Evolutionary conservation across 2,888 invertebrate species (phyloP), one percentile per base, ranked within the genome.

Genomic region (Shargacucullia verbasci): DNA sequence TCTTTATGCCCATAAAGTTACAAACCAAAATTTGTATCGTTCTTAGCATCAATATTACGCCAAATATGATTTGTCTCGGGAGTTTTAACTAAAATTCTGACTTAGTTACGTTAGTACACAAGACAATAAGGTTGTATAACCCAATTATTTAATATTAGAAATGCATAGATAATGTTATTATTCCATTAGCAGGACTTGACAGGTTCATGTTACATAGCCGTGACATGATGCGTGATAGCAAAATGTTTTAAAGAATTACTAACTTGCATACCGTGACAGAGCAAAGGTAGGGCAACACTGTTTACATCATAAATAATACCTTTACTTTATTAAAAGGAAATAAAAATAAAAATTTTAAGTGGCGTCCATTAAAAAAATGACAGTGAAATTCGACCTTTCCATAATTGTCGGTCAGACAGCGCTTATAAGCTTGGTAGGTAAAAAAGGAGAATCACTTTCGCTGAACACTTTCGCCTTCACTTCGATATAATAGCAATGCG

Each of bases 381-480:
- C 76, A 75, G 79, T 60, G 76, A 73, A 81, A 82, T 73, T 68
- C 70, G 80, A 82, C 85, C 83, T 85, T 80, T 85, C 76, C 70
- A 65, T 74, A 79, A 76, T 76, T 65, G 74, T 69, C 66, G 55
- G 74, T 54, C 48, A 56, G 50, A 29, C 41, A 25, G 31, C 31
- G 57, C 56, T 49, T 43, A 43, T 52, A 20, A 70, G 50, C 61
- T 76, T 61, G 59, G 66, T 49, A 52, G 62, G 72, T 65, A 78
- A 74, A 74, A 67, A 68, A 62, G 53, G 61, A 50, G 64, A 66
- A 64, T 70, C 78, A 87, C 91, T 91, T 91, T 91, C 91, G 86
- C 89, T 84, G 75, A 81, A 81, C 79, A 89, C 91, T 91, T 91
- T 91, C 91, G 86, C 86, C 87, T 86, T 89, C 85, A 79, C 78